Conservation (phyloP, 2,888 invertebrate species). For the Xestobium rufovillosum region DNA sequence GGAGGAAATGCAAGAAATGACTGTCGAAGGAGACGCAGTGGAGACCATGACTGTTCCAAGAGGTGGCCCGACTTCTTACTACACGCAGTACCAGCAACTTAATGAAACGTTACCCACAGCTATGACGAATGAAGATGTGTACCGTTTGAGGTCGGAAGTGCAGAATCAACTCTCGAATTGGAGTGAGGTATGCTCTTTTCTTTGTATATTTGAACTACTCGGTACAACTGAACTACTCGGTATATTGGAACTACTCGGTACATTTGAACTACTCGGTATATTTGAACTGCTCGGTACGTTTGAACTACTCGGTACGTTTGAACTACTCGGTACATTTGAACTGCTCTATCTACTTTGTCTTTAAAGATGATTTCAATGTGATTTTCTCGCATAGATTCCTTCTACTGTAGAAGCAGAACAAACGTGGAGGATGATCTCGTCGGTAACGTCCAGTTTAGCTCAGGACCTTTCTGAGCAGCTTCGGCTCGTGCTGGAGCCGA, state of each 20-base stretch:
- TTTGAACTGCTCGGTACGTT: too few relatives aligned
- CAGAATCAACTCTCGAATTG: conserved; percentile 47
- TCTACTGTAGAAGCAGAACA: conserved; percentile 44
- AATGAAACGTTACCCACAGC: conserved; percentile 25
- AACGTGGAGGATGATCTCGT: conserved; percentile 57
- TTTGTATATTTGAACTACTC: conserved; percentile 1
- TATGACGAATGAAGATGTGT: conserved; percentile 40
- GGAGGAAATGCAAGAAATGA: conserved; percentile 45
- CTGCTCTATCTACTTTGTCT: too few relatives aligned
- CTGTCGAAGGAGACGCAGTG: conserved; percentile 68
- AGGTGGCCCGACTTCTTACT: conserved; percentile 66
- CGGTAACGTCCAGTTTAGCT: conserved; percentile 56
- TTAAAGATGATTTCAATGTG: too few relatives aligned
- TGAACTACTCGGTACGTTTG: too few relatives aligned
- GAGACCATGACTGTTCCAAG: conserved; percentile 60
- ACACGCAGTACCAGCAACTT: conserved; percentile 50
- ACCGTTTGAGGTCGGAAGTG: conserved; percentile 43
- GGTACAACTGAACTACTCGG: too few relatives aligned
- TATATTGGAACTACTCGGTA: too few relatives aligned
- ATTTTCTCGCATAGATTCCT: too few relatives aligned
- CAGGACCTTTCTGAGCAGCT: conserved; percentile 89
- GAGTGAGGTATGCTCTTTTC: conserved; percentile 39
- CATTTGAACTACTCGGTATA: too few relatives aligned
- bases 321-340: too few relatives aligned
- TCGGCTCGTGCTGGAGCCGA: conserved; percentile 90